Percentiles rank a stretch among this genome's conserved stretches.
Conservation (phyloP, 2,113 vertebrate genomes). For the Lycaon pictus region DNA sequence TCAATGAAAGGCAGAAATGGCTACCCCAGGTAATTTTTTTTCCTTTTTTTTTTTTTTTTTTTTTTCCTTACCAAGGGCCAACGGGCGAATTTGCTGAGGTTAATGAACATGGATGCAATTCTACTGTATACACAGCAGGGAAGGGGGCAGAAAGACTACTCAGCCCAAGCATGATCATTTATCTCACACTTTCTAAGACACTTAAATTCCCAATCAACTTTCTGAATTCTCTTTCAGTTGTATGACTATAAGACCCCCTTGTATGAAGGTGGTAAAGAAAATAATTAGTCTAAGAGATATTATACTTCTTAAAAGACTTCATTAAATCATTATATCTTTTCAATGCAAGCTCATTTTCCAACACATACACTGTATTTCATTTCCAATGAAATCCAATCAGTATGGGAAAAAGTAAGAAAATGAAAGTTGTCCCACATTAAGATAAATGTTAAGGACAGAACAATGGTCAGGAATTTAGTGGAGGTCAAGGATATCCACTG, state of each 20-base stretch:
- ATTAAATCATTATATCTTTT: constrained; percentile 24
- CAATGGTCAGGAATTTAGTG: neutral
- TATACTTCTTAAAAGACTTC: neutral
- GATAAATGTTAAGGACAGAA: neutral
- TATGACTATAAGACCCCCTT: neutral
- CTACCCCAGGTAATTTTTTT: neutral
- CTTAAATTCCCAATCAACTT: neutral
- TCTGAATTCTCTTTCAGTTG: neutral
- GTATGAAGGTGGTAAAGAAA: neutral
- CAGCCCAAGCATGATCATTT: neutral
- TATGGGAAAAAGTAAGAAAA: neutral
- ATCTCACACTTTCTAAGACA: neutral
- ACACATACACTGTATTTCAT: neutral
- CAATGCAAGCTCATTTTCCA: neutral
- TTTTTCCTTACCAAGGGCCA: neutral
- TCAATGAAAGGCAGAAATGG: neutral
- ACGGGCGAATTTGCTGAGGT: neutral
- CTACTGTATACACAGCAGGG: neutral
- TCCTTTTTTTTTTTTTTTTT: neutral
- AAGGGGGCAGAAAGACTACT: neutral
- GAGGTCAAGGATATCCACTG: too few relatives aligned
- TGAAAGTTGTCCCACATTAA: neutral
- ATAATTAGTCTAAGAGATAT: neutral
- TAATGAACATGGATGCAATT: neutral
- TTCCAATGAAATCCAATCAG: neutral